Evolutionary conservation across 2,888 invertebrate genomes (phyloP).

Genomic region (Scaptomyza polygonia): DNA sequence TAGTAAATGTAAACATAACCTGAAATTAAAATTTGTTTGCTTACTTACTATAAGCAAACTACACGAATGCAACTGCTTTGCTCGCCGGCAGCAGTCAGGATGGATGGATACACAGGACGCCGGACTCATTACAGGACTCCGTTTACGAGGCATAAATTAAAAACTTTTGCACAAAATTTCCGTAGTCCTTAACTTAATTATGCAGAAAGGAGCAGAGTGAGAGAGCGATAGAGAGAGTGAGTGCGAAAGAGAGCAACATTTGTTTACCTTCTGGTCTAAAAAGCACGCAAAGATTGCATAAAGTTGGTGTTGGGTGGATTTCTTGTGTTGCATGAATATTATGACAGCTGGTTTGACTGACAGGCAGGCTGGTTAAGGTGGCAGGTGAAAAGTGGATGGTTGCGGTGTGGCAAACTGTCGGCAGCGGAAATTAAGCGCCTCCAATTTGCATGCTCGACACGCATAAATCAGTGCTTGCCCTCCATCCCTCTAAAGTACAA

Average conservation of each 20-base stretch:
- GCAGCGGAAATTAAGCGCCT: conserved; percentile 73
- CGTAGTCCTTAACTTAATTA: conserved; percentile 69
- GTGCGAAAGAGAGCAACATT: conserved; percentile 26
- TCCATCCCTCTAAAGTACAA: conserved; percentile 1
- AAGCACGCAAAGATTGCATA: conserved; percentile 49
- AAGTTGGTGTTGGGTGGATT: background rate
- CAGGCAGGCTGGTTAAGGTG: conserved; percentile 13
- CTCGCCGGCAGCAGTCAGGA: conserved; percentile 1
- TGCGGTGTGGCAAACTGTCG: conserved; percentile 61
- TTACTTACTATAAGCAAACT: conserved; percentile 49
- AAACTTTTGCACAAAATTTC: conserved; percentile 48
- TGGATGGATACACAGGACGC: conserved; percentile 4
- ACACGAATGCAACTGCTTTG: conserved; percentile 44
- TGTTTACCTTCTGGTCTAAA: conserved; percentile 72
- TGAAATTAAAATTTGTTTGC: conserved; percentile 78
- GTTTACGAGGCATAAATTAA: conserved; percentile 56
- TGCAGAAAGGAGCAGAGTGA: conserved; percentile 57
- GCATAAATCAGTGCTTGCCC: conserved; percentile 77
- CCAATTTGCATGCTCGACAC: conserved; percentile 79
- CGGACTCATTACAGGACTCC: conserved; percentile 17
- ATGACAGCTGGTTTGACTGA: conserved; percentile 70
- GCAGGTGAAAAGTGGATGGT: background rate
- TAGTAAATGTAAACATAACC: conserved; percentile 69
- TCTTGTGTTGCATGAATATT: conserved; percentile 40
- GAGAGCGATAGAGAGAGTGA: background rate